A percentile compares a stretch with the other conserved stretches of the same genome.
Conservation (phyloP, 2,888 invertebrate genomes). For the Leptopilina syphax region DNA sequence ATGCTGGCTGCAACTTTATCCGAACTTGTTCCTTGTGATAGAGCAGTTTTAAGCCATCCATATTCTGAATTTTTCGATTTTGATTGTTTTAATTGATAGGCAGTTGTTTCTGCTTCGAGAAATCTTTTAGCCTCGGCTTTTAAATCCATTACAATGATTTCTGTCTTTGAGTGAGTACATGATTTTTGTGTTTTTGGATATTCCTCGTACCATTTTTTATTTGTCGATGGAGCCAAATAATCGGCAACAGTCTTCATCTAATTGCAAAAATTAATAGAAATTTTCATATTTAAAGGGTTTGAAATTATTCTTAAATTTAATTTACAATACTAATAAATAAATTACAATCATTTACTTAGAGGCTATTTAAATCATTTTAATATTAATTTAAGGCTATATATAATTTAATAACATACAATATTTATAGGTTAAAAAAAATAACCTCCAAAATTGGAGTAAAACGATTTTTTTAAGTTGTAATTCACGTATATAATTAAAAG, state of each 20-base stretch:
- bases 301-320: no score
- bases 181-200: constrained; percentile 62
- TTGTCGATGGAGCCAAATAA: constrained; percentile 18
- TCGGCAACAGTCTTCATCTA: constrained; percentile 52
- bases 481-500: no score
- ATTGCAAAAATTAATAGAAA: neutral
- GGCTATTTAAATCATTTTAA: no score
- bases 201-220: constrained; percentile 83
- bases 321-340: no score
- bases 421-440: no score
- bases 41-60: constrained; percentile 88
- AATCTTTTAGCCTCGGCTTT: constrained; percentile 84
- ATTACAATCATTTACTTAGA: no score
- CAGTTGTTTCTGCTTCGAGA: constrained; percentile 82
- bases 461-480: no score
- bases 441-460: no score
- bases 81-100: constrained; percentile 73
- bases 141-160: constrained; percentile 80
- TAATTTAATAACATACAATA: no score
- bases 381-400: no score
- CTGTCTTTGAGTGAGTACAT: constrained; percentile 72
- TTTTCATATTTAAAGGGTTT: no score
- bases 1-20: constrained; percentile 93
- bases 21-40: constrained; percentile 88
- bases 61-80: constrained; percentile 81